These are phyloP conservation scores for Aphelinus certus DNA, from an alignment of 1,140 invertebrate genomes.

Conservation along the genomic window DNA sequence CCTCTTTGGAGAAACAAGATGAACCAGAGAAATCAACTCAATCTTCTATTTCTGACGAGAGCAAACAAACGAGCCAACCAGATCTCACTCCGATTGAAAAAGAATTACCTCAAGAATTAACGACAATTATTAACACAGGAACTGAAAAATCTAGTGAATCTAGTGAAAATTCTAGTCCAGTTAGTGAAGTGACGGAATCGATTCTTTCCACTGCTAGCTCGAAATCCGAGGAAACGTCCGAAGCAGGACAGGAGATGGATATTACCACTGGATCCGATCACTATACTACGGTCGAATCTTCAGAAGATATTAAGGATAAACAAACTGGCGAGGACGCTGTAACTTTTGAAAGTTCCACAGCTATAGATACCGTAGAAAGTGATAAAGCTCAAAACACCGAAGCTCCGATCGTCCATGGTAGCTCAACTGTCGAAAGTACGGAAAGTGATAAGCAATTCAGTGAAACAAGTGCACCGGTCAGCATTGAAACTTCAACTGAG, in stretches of 20 bases:
- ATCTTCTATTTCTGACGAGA: too few species aligned
- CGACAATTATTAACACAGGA: conserved; percentile 23
- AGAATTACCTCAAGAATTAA: conserved; percentile 15
- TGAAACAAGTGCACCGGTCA: conserved; percentile 11
- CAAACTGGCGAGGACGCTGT: neutral
- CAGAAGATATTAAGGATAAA: conserved; percentile 7
- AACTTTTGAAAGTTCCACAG: neutral
- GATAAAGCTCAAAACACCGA: too few species aligned
- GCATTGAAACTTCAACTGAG: too few species aligned
- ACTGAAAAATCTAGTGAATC: conserved; percentile 36
- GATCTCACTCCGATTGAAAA: conserved; percentile 2
- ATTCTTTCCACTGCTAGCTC: neutral
- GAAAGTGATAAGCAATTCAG: conserved; percentile 15
- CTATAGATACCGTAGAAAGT: neutral
- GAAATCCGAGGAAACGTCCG: neutral
- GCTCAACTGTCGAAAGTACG: too few species aligned
- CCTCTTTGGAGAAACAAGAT: too few species aligned
- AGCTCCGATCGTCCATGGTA: too few species aligned
- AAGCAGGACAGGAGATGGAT: conserved; percentile 5
- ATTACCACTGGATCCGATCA: conserved; percentile 53
- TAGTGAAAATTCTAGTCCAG: conserved; percentile 37
- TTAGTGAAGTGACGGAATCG: conserved; percentile 37
- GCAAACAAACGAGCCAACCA: neutral
- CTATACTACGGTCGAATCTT: neutral
- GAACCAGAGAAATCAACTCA: too few species aligned